phyloP scores from a whole-genome alignment of 2,888 invertebrate genomes.

The Cybosia mesomella region DNA sequence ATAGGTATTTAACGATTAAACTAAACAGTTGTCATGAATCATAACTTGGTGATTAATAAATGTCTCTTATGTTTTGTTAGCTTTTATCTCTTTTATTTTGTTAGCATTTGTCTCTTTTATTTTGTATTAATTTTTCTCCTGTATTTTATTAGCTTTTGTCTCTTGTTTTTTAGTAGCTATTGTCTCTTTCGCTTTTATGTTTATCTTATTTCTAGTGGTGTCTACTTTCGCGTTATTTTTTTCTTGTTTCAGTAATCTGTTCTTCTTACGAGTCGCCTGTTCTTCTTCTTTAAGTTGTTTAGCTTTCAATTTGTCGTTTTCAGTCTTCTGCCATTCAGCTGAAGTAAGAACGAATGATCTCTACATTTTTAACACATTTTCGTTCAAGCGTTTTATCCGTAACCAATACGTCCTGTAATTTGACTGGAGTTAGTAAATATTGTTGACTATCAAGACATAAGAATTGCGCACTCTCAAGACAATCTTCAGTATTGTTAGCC shows the following conservation, averaged over 20 bases:
- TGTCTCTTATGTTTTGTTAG: constrained; percentile 24
- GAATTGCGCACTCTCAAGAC: constrained; percentile 9
- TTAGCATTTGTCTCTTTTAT: constrained; percentile 24
- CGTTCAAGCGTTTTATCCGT: constrained; percentile 27
- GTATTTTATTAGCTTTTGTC: constrained; percentile 21
- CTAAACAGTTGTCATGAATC: constrained; percentile 31
- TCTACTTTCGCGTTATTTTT: constrained; percentile 21
- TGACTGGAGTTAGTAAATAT: constrained; percentile 20
- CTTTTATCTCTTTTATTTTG: constrained; percentile 22
- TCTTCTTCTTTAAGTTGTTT: constrained; percentile 34
- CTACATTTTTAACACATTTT: constrained; percentile 32
- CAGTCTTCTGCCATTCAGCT: constrained; percentile 7
- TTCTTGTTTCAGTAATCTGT: constrained; percentile 35
- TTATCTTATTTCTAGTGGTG: constrained; percentile 22
- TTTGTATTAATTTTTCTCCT: constrained; percentile 20
- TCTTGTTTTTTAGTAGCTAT: constrained; percentile 20
- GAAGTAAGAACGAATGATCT: constrained; percentile 34
- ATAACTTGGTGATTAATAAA: constrained; percentile 28
- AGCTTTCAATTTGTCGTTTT: constrained; percentile 21
- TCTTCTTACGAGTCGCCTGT: constrained; percentile 28
- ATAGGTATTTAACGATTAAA: no score
- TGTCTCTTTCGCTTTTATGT: constrained; percentile 28
- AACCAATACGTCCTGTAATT: constrained; percentile 24
- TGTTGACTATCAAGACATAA: constrained; percentile 4
- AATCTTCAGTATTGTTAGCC: neutral